Evolutionary conservation across 2,797 vertebrate species (phyloP).

Genomic region (Protonibea diacanthus): DNA sequence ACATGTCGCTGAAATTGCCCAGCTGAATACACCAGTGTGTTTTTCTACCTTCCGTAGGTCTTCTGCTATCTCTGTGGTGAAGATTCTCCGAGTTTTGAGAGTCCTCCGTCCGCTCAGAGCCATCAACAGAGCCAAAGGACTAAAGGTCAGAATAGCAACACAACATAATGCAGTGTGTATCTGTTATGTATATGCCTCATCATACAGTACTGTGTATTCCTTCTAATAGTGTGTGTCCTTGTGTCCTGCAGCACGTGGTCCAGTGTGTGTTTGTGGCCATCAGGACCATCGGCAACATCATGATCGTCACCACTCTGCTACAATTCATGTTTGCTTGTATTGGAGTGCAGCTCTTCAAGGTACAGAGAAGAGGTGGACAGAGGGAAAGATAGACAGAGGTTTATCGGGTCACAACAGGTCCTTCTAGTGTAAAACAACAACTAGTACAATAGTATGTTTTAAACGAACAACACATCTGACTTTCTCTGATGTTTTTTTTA

Average conservation of each 20-base stretch:
- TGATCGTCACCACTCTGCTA: constrained; percentile 98
- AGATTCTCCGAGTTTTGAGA: constrained; percentile 96
- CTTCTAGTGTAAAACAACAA: background rate
- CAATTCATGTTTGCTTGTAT: constrained; percentile 99
- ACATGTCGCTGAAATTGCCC: background rate
- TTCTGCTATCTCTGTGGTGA: constrained; percentile 98
- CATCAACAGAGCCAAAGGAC: constrained; percentile 99
- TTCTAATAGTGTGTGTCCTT: constrained; percentile 34
- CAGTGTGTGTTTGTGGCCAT: constrained; percentile 99
- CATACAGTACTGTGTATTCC: background rate
- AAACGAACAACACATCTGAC: background rate
- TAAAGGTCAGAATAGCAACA: constrained; percentile 87
- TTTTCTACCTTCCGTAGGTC: constrained; percentile 83
- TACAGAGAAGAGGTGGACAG: constrained; percentile 60
- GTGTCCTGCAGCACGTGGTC: constrained; percentile 97
- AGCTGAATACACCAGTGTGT: background rate
- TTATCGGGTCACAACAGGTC: background rate
- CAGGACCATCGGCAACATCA: constrained; percentile 98
- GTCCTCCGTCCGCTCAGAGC: constrained; percentile 96
- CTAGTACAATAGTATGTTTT: background rate
- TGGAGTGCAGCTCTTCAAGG: constrained; percentile 99
- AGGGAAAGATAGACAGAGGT: background rate
- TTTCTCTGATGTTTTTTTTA: constrained; percentile 61
- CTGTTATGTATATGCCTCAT: background rate
- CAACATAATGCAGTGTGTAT: background rate